These are phyloP conservation scores for Staurois parvus DNA, from an alignment of 2,797 vertebrate species.

Conservation along the genomic window DNA sequence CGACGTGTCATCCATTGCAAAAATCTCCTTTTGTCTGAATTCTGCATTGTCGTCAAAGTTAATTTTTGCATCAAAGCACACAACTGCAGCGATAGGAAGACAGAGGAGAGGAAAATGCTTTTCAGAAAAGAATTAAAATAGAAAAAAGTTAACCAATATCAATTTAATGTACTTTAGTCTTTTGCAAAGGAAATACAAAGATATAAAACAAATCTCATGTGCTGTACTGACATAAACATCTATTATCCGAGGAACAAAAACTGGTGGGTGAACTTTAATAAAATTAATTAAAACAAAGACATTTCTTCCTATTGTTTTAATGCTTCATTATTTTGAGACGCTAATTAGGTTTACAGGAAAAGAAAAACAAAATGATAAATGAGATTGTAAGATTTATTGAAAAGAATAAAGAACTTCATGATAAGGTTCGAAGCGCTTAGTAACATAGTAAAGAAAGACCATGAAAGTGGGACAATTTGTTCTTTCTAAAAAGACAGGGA, in stretches of 20 bases:
- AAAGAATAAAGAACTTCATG: not conserved
- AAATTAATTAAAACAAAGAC: conserved; percentile 5
- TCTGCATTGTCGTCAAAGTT: conserved; percentile 99
- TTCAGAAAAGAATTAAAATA: not conserved
- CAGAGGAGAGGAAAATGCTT: not conserved
- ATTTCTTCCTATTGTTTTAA: conserved; percentile 28
- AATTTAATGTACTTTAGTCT: not conserved
- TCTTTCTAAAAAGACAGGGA: no score
- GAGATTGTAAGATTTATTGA: not conserved
- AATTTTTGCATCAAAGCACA: conserved; percentile 99
- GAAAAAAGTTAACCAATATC: not conserved
- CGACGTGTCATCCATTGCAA: conserved; percentile 94
- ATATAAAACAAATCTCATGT: conserved; percentile 3
- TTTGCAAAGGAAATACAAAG: conserved; percentile 6
- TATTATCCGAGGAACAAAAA: conserved; percentile 9
- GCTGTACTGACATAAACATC: conserved; percentile 5
- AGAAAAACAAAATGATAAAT: not conserved
- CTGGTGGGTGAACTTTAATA: not conserved
- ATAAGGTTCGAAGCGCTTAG: no score
- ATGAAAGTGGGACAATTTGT: no score
- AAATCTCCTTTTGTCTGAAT: conserved; percentile 96
- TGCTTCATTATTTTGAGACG: not conserved
- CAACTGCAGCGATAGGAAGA: conserved; percentile 78
- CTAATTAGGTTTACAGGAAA: not conserved
- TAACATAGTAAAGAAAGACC: no score